These are phyloP conservation scores for Yponomeuta plumbellus DNA, from an alignment of 2,888 invertebrate species.

Conservation along the genomic window DNA sequence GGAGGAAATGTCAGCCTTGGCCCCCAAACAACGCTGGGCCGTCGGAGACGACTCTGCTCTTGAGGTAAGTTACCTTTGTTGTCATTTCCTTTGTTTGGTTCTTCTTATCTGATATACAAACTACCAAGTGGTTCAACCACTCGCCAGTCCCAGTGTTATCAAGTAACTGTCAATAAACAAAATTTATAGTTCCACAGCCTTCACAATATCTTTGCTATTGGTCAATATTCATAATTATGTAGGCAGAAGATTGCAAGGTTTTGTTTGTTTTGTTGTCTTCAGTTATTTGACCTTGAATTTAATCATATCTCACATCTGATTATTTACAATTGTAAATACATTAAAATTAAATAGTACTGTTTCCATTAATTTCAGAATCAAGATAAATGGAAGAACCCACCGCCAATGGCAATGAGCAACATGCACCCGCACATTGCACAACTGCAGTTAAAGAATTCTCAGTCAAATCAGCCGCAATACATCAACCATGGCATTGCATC, in stretches of 20 bases:
- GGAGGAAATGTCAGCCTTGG: conserved; percentile 86
- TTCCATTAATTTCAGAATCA: conserved; percentile 80
- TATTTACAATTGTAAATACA: not conserved
- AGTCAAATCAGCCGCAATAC: conserved; percentile 67
- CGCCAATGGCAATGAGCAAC: conserved; percentile 74
- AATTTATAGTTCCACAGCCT: not conserved
- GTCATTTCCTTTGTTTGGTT: conserved; percentile 23
- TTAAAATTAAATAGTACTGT: not conserved
- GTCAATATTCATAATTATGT: not conserved
- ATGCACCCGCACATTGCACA: conserved; percentile 75
- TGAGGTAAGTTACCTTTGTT: conserved; percentile 79
- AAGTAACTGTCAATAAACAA: too few species aligned
- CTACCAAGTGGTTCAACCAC: too few species aligned
- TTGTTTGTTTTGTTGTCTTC: not conserved
- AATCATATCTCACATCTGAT: not conserved
- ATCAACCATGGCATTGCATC: conserved; percentile 69
- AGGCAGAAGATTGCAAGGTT: not conserved
- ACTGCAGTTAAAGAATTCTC: conserved; percentile 67
- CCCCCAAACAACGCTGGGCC: conserved; percentile 90
- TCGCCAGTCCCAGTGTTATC: too few species aligned
- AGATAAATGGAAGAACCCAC: conserved; percentile 91
- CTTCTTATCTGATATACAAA: not conserved
- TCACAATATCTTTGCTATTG: not conserved
- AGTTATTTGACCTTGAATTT: not conserved
- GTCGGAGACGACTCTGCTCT: conserved; percentile 91